These are phyloP conservation scores for Pelodiscus sinensis DNA, from an alignment of 2,113 vertebrate genomes.

Conservation along the genomic window DNA sequence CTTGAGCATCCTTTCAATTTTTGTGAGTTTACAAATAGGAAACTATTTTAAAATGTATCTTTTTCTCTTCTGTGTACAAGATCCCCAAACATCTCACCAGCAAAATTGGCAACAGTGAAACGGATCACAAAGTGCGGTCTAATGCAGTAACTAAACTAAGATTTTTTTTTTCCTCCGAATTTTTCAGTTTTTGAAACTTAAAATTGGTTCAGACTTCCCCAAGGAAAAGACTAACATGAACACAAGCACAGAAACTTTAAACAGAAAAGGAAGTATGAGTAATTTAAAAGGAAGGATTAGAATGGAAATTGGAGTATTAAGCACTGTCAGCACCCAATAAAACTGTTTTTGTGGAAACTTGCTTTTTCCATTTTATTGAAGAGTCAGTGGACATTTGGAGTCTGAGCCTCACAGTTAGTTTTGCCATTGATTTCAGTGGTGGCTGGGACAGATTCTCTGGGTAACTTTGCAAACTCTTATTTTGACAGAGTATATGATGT, in stretches of 20 bases:
- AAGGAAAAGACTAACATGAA: neutral
- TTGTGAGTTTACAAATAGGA: neutral
- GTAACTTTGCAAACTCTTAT: neutral
- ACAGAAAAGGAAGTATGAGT: neutral
- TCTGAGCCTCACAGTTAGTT: neutral
- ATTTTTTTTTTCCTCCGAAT: neutral
- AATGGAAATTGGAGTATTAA: neutral
- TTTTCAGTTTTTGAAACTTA: neutral
- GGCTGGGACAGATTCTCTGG: neutral
- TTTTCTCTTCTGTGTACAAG: neutral
- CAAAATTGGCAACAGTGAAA: neutral
- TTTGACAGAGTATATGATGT: neutral
- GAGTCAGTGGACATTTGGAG: neutral
- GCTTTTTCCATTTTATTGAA: neutral
- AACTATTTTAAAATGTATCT: neutral
- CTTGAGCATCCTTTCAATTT: fast-evolving
- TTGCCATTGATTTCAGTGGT: neutral
- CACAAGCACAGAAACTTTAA: fast-evolving
- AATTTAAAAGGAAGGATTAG: fast-evolving
- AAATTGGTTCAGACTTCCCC: neutral
- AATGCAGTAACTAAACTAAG: fast-evolving
- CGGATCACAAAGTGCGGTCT: neutral
- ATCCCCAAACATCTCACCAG: neutral
- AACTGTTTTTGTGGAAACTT: neutral
- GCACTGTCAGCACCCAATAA: fast-evolving